A percentile compares a stretch with the other conserved stretches of the same genome.
These are phyloP conservation scores for Orthonyx spaldingii DNA, from an alignment of 2,113 vertebrate species.

Conservation along the genomic window DNA sequence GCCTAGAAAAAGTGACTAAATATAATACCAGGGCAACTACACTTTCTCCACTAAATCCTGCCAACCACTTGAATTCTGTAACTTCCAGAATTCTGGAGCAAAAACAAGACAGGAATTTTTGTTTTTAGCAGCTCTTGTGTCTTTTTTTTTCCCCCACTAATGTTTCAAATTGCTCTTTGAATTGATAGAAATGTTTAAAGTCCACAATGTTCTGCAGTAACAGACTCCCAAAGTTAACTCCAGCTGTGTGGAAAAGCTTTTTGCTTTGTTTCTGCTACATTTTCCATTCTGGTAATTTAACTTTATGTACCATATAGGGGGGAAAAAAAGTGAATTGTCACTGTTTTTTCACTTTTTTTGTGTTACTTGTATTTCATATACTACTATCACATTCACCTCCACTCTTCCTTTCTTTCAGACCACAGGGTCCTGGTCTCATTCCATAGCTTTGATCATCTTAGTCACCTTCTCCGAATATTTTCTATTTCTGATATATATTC, in stretches of 20 bases:
- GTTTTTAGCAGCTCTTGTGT: not conserved
- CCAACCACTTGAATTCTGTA: not conserved
- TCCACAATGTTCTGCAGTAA: not conserved
- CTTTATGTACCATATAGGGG: fast-evolving
- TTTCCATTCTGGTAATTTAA: not conserved
- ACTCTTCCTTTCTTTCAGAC: not conserved
- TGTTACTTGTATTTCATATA: not conserved
- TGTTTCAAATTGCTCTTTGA: not conserved
- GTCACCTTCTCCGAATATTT: not conserved
- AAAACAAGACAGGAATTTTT: not conserved
- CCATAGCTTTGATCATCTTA: fast-evolving
- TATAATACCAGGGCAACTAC: not conserved
- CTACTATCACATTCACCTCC: not conserved
- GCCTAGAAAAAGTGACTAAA: not conserved
- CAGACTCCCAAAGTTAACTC: not conserved
- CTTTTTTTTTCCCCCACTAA: fast-evolving
- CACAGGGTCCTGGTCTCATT: not conserved
- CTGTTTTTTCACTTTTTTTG: not conserved
- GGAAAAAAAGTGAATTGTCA: not conserved
- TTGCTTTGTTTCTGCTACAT: not conserved
- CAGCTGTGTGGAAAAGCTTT: not conserved
- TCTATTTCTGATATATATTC: not conserved
- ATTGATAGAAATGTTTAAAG: not conserved
- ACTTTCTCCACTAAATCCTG: not conserved
- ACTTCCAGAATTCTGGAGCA: not conserved